Evolutionary conservation across 2,113 vertebrate genomes (phyloP).

Genomic region (Pyxicephalus adspersus): DNA sequence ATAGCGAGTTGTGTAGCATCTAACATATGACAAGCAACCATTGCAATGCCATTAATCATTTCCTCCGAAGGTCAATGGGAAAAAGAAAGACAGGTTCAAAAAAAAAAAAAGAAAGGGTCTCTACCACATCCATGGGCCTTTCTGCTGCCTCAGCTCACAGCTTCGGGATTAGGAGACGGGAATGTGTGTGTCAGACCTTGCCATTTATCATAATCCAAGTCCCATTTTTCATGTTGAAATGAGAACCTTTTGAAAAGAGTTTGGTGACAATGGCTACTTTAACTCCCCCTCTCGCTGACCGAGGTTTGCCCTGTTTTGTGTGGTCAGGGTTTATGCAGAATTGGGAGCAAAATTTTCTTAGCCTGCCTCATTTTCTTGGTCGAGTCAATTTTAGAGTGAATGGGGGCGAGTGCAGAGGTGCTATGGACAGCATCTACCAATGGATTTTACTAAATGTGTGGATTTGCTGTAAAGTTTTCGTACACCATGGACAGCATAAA

Average conservation of each 20-base stretch:
- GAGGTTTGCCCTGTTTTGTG: conserved; percentile 61
- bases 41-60: conserved; percentile 85
- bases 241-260: conserved; percentile 78
- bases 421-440: too few relatives aligned
- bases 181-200: conserved; percentile 80
- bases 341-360: conserved; percentile 67
- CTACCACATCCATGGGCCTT: conserved; percentile 56
- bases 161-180: conserved; percentile 65
- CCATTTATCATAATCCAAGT: conserved; percentile 81
- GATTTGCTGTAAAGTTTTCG: too few relatives aligned
- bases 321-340: conserved; percentile 64
- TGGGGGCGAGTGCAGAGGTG: not conserved
- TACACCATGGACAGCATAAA: too few relatives aligned
- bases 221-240: conserved; percentile 82
- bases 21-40: conserved; percentile 80
- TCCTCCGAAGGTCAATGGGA: conserved; percentile 76
- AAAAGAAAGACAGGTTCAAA: conserved; percentile 81
- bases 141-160: conserved; percentile 62
- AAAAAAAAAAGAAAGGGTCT: too few relatives aligned
- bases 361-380: conserved; percentile 59
- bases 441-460: too few relatives aligned
- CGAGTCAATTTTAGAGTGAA: not conserved
- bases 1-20: conserved; percentile 79
- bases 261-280: conserved; percentile 77
- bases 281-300: conserved; percentile 70